Evolutionary conservation across 2,797 vertebrate genomes (phyloP), one percentile per base, ranked within the genome.

Genomic region (Arrhamphus sclerolepis): DNA sequence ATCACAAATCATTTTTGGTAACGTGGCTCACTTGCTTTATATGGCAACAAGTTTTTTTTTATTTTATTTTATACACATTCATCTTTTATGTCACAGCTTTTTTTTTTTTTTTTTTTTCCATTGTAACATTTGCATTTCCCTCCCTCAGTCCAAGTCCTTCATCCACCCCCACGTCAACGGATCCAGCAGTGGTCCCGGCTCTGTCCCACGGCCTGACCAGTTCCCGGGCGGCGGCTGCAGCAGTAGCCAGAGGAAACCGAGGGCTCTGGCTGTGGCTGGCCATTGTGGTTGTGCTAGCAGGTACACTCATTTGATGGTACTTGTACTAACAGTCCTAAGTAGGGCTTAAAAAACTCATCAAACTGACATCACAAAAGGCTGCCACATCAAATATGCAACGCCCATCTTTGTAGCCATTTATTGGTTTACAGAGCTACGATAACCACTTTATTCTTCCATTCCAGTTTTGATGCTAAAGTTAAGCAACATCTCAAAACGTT

Each of bases 211-310:
- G 63, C 48, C 64, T 80, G 7, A 16, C 89, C 38, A 63, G 85
- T 0, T 91, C 88, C 0, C 90, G 89, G 73, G 51, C 62, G 0
- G 69, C 82, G 0, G 67, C 87, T 57, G 74, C 81, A 6, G 90
- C 91, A 1, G 75, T 93, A 17, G 70, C 89, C 50, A 88, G 87
- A 0, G 74, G 90, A 1, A 88, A 91, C 81, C 90, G 93, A 58
- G 88, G 92, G 0, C 51, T 95, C 46, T 96, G 94, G 93, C 69
- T 95, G 28, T 94, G 94, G 2, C 56, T 95, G 13, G 86, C 89
- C 0, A 67, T 95, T 22, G 71, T 94, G 46, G 82, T 97, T 3
- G 77, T 98, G 21, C 86, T 97, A 14, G 95, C 95, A 50, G 90
- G 90, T 91, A 77, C 9, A 4, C 11, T 42, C 1, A 0, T 18